A percentile compares a stretch with the other conserved stretches of the same genome.
phyloP scores from a whole-genome alignment of 2,888 invertebrate species.

The Scaeva pyrastri region DNA sequence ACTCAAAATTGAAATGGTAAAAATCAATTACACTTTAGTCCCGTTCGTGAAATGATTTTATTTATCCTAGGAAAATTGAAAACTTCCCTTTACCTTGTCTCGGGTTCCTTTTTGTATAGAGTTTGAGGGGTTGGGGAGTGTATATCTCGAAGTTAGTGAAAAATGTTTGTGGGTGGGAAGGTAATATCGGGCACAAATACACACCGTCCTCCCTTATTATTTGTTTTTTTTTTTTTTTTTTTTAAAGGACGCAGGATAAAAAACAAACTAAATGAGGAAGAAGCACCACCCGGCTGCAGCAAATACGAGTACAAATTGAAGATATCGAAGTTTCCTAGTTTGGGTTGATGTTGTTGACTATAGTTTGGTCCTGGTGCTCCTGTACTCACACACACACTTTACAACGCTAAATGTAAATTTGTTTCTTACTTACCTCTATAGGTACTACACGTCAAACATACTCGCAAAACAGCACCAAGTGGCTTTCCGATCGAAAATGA shows the following conservation, averaged over 20 bases:
- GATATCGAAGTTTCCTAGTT: constrained; percentile 32
- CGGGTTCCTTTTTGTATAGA: background rate
- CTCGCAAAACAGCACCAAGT: constrained; percentile 14
- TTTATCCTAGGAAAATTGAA: constrained; percentile 76
- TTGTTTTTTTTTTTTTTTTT: background rate
- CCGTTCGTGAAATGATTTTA: constrained; percentile 75
- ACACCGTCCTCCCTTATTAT: background rate
- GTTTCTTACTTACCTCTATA: constrained; percentile 37
- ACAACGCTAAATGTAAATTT: constrained; percentile 68
- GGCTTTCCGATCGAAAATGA: constrained; percentile 46
- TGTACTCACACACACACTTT: background rate
- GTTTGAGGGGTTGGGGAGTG: too few relatives aligned
- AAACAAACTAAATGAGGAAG: constrained; percentile 11
- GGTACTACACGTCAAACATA: background rate
- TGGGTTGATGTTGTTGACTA: background rate
- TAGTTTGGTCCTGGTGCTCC: constrained; percentile 15
- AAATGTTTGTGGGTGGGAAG: background rate
- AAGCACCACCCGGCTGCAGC: constrained; percentile 6
- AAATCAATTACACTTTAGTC: constrained; percentile 75
- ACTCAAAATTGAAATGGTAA: constrained; percentile 73
- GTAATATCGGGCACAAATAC: background rate
- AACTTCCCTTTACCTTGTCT: constrained; percentile 10
- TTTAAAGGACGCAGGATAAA: background rate
- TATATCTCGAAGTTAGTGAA: constrained; percentile 3
- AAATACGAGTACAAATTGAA: constrained; percentile 53